Conservation (phyloP, 2,797 vertebrate species). For the Rhinatrema bivittatum region DNA sequence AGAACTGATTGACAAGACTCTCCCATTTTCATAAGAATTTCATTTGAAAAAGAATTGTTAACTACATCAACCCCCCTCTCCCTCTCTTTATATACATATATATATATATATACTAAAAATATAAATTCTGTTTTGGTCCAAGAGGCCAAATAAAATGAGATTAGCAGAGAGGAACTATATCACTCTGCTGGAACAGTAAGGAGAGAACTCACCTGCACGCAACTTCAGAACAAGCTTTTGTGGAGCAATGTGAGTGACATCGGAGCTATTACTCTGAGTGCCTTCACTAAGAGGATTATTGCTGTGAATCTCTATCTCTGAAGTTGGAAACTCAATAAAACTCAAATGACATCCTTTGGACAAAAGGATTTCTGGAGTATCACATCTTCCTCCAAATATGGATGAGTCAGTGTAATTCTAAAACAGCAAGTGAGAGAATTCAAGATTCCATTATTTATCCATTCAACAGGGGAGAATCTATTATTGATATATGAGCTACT, state of each 20-base stretch:
- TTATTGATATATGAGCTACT: slow-evolving; percentile 3
- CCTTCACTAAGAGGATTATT: slow-evolving; percentile 62
- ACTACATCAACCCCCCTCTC: no score
- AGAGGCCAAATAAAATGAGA: no score
- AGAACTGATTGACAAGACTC: no score
- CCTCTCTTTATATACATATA: no score
- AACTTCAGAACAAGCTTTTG: slow-evolving; percentile 80
- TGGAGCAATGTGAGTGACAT: slow-evolving; percentile 81
- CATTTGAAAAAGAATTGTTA: no score
- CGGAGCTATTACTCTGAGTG: slow-evolving; percentile 44
- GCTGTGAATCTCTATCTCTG: slow-evolving; percentile 58
- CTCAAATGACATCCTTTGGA: slow-evolving; percentile 69
- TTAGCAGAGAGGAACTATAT: no score
- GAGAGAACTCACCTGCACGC: slow-evolving; percentile 68
- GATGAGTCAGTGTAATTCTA: slow-evolving; percentile 86
- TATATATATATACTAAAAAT: no score
- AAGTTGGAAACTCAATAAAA: slow-evolving; percentile 74
- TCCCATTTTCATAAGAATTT: no score
- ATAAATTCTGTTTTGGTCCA: no score
- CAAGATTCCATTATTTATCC: slow-evolving; percentile 18
- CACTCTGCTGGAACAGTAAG: no score
- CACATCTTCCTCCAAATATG: slow-evolving; percentile 71
- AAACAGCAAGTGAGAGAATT: slow-evolving; percentile 10
- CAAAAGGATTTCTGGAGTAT: slow-evolving; percentile 65
- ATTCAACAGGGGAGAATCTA: background rate